Conservation (phyloP, 2,888 invertebrate genomes). For the Brachyptera putata region DNA sequence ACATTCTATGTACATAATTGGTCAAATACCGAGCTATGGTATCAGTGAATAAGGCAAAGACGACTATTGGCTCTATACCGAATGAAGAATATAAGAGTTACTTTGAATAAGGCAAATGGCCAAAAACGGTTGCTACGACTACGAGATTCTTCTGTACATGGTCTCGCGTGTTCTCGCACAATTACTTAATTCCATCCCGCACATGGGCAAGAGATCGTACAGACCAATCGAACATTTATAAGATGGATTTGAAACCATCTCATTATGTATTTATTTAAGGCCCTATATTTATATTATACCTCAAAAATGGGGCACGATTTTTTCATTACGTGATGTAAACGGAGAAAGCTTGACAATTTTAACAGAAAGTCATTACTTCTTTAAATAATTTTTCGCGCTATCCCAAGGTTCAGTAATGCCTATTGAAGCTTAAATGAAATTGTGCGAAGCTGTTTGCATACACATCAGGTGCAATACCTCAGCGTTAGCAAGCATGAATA, state of each 20-base stretch:
- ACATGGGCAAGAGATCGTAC: neutral
- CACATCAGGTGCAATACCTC: too few relatives aligned
- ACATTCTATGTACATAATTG: conserved; percentile 23
- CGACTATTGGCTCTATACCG: conserved; percentile 12
- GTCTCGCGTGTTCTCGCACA: neutral
- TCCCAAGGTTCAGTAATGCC: neutral
- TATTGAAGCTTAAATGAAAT: neutral
- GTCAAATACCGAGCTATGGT: conserved; percentile 13
- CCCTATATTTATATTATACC: too few relatives aligned
- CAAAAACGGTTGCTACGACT: conserved; percentile 3
- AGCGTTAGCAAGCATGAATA: too few relatives aligned
- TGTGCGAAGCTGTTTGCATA: too few relatives aligned
- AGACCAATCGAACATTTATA: too few relatives aligned
- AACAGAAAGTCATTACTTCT: neutral
- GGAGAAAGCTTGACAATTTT: neutral
- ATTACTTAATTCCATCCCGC: neutral
- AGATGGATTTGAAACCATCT: too few relatives aligned
- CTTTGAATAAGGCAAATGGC: conserved; percentile 21
- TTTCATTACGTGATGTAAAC: neutral
- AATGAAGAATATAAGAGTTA: conserved; percentile 10
- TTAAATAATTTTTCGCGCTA: neutral
- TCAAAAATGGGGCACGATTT: too few relatives aligned
- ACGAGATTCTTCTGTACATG: conserved; percentile 12
- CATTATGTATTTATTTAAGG: too few relatives aligned
- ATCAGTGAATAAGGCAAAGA: conserved; percentile 19